phyloP scores from a whole-genome alignment of 2,113 vertebrate species.

The Microcebus murinus region DNA sequence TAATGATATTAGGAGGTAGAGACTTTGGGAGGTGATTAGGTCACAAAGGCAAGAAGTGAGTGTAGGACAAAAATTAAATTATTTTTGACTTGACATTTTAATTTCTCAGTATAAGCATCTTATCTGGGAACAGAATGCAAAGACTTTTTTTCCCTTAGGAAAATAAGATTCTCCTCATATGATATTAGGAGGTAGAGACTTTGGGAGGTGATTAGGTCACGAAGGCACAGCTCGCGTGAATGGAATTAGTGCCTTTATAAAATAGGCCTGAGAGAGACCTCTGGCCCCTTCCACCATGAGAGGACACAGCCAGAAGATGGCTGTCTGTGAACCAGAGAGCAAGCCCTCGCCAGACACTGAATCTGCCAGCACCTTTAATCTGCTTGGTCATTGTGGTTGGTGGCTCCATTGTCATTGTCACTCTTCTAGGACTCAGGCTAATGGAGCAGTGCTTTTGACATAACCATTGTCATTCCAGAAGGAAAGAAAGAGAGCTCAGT shows the following conservation, averaged over 20 bases:
- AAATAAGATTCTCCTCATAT: too few relatives aligned
- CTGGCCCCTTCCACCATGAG: not conserved
- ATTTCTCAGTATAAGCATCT: too few relatives aligned
- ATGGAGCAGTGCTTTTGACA: not conserved
- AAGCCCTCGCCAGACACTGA: not conserved
- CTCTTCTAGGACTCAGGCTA: not conserved
- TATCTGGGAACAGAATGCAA: too few relatives aligned
- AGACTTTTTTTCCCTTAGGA: too few relatives aligned
- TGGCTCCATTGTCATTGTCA: not conserved
- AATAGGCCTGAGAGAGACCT: not conserved
- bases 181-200: not conserved
- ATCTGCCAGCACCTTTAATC: not conserved
- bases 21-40: not conserved
- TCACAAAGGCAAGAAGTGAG: not conserved
- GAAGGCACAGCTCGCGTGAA: not conserved
- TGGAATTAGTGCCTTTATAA: not conserved
- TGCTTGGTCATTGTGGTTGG: not conserved
- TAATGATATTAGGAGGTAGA: not conserved
- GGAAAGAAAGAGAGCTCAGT: not conserved
- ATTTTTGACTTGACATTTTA: too few relatives aligned
- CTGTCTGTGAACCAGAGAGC: not conserved
- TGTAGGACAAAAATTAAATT: too few relatives aligned
- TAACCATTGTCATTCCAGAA: not conserved
- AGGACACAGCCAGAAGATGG: not conserved
- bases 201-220: not conserved